Evolutionary conservation across 2,113 vertebrate genomes (phyloP), one percentile per base, ranked within the genome.

Genomic region (Seriola quinqueradiata): DNA sequence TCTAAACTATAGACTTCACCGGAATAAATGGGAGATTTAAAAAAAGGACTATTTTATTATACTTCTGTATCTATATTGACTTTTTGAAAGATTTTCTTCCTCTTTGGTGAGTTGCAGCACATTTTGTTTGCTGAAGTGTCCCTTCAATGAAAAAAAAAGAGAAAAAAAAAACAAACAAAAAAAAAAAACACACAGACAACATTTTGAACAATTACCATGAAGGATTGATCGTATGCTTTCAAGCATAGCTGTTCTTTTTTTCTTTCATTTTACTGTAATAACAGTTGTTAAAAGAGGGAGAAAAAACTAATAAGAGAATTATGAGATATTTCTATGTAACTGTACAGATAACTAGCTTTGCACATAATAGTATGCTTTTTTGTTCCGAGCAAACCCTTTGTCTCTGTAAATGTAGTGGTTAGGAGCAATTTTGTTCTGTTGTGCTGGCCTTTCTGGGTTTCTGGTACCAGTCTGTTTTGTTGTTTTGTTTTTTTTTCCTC

Each of bases 261-360:
- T 96, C 95, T 96, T 89, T 92, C 93, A 88, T 92, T 97, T 97
- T 96, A 94, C 95, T 96, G 96, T 97, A 96, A 98, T 95, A 95
- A 95, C 95, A 96, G 96, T 95, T 96, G 96, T 96, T 94, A 95
- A 96, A 90, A 92, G 87, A 84, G 88, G 82, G 85, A 84, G 89
- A 96, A 93, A 91, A 91, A 95, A 97, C 96, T 97, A 97, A 97
- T 97, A 96, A 95, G 96, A 97, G 96, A 96, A 96, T 95, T 95
- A 93, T 75, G 91, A 97, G 95, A 96, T 95, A 95, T 97, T 98
- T 97, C 97, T 97, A 97, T 99, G 97, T 99, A 97, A 95, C 95
- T 99, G 97, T 99, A 99, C 97, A 99, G 97, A 97, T 97, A 91
- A 97, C 95, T 97, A 98, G 97, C 97, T 97, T 97, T 97, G 96